Base-by-base conservation (phyloP, 2,797 vertebrate species). In the Podarcis lilfordi region DNA sequence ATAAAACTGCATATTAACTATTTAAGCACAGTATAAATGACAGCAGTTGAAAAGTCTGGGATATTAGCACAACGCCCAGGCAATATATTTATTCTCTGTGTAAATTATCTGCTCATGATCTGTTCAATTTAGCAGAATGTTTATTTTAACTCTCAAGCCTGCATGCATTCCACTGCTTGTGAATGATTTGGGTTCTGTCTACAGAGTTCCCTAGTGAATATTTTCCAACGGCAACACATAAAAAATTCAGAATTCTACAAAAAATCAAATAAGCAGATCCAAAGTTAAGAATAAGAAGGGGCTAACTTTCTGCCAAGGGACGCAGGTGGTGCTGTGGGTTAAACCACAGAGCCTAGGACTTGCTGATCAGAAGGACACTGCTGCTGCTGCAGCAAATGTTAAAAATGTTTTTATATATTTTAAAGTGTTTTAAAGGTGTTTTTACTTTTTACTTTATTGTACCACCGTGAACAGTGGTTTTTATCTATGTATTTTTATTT, bases 1-100 rank as follows among this genome's bases (percentile, higher is more conserved):
- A 76, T 93, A 87, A 92, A 94, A 91, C 86, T 89, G 45, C 82
- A 87, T 43, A 85, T 92, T 71, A 89, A 85, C 88, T 77, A 79
- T 85, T 91, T 50, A 91, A 88, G 21, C 43, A 80, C 37, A 25
- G 45, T 32, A 76, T 77, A 80, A 90, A 84, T 77, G 37, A 93
- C 92, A 91, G 91, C 66, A 83, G 88, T 68, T 1, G 15, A 86
- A 88, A 91, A 84, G 78, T 79, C 68, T 85, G 85, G 66, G 85
- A 89, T 84, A 81, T 0, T 0, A 89, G 87, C 87, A 89, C 72
- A 88, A 85, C 71, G 17, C 13, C 75, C 43, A 64, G 59, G 75
- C 45, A 37, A 45, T 19, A 90, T 92, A 87, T 80, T 77, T 82
- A 50, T 55, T 55, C 66, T 77, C 50, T 64, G n/a, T 87, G 87